Percentiles rank a stretch among this genome's conserved stretches.
Evolutionary conservation across 2,113 vertebrate species (phyloP).

Genomic region (Siniperca chuatsi): DNA sequence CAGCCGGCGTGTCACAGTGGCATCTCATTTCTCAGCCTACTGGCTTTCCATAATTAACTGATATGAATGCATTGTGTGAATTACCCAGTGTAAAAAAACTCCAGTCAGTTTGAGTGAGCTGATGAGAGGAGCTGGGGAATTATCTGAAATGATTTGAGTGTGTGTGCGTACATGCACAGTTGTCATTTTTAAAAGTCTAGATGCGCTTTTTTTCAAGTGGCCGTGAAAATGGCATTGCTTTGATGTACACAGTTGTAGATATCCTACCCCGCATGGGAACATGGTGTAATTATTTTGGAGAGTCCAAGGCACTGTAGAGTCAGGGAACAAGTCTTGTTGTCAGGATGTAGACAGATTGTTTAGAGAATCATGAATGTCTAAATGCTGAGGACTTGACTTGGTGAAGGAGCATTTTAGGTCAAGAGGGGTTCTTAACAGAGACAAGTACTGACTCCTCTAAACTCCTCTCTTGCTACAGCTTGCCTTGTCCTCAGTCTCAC

Average conservation of each 20-base stretch:
- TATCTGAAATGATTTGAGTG: slow-evolving; percentile 20
- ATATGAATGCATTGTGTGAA: slow-evolving; percentile 35
- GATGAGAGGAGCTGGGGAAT: slow-evolving; percentile 32
- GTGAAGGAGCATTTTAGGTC: slow-evolving; percentile 27
- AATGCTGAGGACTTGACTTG: not conserved
- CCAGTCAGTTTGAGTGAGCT: slow-evolving; percentile 18
- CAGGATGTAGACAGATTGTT: not conserved
- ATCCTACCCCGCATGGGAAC: slow-evolving; percentile 7
- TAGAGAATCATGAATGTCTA: not conserved
- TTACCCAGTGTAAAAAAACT: not conserved
- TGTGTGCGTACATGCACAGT: not conserved
- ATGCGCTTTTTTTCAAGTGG: slow-evolving; percentile 10
- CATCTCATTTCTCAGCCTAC: slow-evolving; percentile 52
- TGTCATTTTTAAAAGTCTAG: slow-evolving; percentile 14
- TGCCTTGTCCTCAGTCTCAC: not conserved
- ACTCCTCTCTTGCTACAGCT: not conserved
- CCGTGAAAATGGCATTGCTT: slow-evolving; percentile 10
- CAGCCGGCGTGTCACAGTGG: not conserved
- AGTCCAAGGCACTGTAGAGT: slow-evolving; percentile 11
- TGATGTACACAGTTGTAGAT: slow-evolving; percentile 33
- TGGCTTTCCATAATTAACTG: slow-evolving; percentile 44
- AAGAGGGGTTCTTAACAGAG: slow-evolving; percentile 5
- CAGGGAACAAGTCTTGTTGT: not conserved
- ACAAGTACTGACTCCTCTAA: slow-evolving; percentile 1
- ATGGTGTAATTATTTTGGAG: slow-evolving; percentile 23